These are phyloP conservation scores for Athalia cordata DNA, from an alignment of 2,888 invertebrate genomes.

Conservation along the genomic window DNA sequence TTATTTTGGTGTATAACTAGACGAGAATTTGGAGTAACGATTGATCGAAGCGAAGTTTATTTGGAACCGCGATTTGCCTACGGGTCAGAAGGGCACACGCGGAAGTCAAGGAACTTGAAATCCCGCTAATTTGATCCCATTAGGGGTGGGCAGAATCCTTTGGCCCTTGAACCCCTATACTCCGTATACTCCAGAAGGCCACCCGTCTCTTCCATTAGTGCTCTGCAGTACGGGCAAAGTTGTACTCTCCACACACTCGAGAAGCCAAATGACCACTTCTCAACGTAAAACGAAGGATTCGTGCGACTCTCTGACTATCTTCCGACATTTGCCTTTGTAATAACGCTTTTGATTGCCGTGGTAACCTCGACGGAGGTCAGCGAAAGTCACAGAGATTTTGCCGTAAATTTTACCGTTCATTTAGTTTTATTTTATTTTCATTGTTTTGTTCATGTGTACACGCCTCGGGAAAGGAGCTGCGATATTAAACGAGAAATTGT, in stretches of 20 bases:
- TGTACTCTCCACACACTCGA: conserved; percentile 37
- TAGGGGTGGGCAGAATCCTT: conserved; percentile 35
- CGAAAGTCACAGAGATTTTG: background rate
- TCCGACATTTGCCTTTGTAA: conserved; percentile 39
- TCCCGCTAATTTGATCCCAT: conserved; percentile 43
- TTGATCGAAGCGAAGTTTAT: conserved; percentile 34
- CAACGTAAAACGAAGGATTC: conserved; percentile 33
- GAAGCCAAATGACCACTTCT: conserved; percentile 41
- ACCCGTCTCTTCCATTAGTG: conserved; percentile 40
- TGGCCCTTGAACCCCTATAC: conserved; percentile 38
- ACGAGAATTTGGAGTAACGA: conserved; percentile 15
- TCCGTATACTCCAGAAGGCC: conserved; percentile 28
- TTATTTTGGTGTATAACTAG: no score
- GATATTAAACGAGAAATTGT: background rate
- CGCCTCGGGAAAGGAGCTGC: background rate
- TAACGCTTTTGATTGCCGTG: conserved; percentile 11
- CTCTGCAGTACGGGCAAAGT: conserved; percentile 26
- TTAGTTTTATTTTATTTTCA: no score
- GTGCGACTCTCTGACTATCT: conserved; percentile 20
- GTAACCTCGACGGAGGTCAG: background rate
- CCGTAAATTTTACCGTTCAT: background rate
- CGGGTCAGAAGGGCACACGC: background rate
- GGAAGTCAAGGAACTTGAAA: conserved; percentile 43
- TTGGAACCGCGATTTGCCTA: conserved; percentile 13
- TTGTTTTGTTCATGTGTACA: no score